Evolutionary conservation across 2,113 vertebrate species (phyloP).

Genomic region (Pongo pygmaeus): DNA sequence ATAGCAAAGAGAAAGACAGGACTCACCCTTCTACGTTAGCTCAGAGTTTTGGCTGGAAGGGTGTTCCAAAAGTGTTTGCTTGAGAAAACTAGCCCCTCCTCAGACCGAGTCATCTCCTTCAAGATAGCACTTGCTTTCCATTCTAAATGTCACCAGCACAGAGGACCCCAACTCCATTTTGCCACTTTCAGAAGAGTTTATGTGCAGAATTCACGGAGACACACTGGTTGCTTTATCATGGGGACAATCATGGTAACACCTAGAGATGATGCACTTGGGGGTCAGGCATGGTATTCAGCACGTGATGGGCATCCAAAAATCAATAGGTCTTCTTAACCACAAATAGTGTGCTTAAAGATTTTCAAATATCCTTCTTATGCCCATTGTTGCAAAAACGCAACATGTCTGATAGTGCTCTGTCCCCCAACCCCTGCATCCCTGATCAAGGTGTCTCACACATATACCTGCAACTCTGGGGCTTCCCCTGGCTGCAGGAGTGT

Average conservation of each 20-base stretch:
- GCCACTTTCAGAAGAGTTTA: neutral
- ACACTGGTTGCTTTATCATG: neutral
- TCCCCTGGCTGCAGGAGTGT: neutral
- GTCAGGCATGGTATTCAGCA: neutral
- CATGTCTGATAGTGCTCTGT: neutral
- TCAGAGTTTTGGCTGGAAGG: neutral
- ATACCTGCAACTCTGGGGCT: neutral
- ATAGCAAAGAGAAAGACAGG: neutral
- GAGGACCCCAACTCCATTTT: neutral
- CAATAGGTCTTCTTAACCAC: neutral
- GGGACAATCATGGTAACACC: neutral
- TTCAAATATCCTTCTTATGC: neutral
- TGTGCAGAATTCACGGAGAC: neutral
- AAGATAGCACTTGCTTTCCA: neutral
- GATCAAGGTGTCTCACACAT: neutral
- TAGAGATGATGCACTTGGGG: neutral
- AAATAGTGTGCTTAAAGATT: neutral
- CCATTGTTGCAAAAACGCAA: neutral
- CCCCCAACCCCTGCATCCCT: neutral
- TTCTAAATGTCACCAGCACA: neutral
- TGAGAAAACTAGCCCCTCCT: neutral
- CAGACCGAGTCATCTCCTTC: neutral
- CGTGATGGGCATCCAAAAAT: neutral
- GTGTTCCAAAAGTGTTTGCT: neutral
- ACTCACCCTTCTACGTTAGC: neutral